phyloP scores from a whole-genome alignment of 2,113 vertebrate genomes.

The Fulica atra region DNA sequence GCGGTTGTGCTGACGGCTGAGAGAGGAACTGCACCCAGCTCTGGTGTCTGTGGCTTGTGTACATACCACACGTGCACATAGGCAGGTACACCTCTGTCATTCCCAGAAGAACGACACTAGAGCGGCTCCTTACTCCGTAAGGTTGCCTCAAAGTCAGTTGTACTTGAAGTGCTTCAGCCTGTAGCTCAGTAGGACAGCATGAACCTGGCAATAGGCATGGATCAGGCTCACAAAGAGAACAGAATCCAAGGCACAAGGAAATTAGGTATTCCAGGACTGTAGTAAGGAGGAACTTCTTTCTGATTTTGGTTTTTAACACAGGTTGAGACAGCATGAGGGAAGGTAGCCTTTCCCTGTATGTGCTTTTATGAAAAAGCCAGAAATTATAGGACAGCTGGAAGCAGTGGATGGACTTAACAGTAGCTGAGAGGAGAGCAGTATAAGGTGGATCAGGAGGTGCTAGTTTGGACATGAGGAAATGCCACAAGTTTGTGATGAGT shows the following conservation, averaged over 20 bases:
- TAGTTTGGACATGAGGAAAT: neutral
- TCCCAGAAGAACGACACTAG: neutral
- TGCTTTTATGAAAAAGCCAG: neutral
- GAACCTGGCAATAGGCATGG: neutral
- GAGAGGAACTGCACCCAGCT: neutral
- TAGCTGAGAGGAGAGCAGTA: neutral
- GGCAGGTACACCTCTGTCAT: rapidly evolving
- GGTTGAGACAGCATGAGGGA: neutral
- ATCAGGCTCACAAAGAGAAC: neutral
- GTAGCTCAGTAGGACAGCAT: neutral
- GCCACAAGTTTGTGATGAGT: no score
- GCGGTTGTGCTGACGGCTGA: neutral
- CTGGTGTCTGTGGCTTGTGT: rapidly evolving
- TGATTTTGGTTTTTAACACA: neutral
- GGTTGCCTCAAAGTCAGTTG: neutral
- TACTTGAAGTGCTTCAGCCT: neutral
- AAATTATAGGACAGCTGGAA: rapidly evolving
- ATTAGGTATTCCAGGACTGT: neutral
- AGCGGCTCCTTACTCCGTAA: no score
- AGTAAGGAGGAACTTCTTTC: neutral
- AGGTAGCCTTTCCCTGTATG: neutral
- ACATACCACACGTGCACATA: rapidly evolving
- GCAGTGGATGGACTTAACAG: neutral
- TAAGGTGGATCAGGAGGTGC: neutral
- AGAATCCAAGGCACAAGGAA: neutral